Evolutionary conservation across 2,888 invertebrate genomes (phyloP).

Genomic region (Eupeodes latifasciatus): DNA sequence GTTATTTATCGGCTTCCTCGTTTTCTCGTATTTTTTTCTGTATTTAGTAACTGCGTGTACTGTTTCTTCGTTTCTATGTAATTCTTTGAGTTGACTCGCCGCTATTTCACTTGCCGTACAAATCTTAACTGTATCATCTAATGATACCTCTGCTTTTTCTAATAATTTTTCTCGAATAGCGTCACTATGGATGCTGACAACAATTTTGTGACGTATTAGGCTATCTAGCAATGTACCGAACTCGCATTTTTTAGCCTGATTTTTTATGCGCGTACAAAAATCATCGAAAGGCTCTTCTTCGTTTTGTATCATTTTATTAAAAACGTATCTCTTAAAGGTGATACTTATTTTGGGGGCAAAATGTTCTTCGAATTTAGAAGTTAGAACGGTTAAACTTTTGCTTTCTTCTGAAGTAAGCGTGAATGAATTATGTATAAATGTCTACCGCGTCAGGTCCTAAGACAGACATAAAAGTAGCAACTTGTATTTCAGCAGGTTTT

Average conservation of each 20-base stretch:
- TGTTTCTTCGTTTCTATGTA: conserved; percentile 38
- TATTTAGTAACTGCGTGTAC: conserved; percentile 40
- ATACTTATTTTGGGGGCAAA: conserved; percentile 56
- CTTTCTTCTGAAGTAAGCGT: conserved; percentile 24
- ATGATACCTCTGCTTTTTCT: conserved; percentile 56
- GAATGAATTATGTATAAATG: conserved; percentile 46
- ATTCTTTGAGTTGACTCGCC: conserved; percentile 53
- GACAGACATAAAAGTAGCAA: conserved; percentile 65
- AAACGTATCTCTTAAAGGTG: conserved; percentile 69
- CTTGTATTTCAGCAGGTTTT: not conserved
- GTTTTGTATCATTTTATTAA: conserved; percentile 61
- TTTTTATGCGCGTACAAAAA: conserved; percentile 70
- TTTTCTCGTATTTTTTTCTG: conserved; percentile 4
- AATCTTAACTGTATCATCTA: conserved; percentile 66
- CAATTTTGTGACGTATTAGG: conserved; percentile 62
- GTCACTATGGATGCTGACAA: conserved; percentile 57
- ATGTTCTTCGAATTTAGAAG: conserved; percentile 57
- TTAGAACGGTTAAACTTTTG: conserved; percentile 34
- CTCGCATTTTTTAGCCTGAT: conserved; percentile 59
- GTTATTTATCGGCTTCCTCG: conserved; percentile 39
- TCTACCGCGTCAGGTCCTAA: conserved; percentile 34
- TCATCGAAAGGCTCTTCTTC: conserved; percentile 64
- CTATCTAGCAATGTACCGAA: conserved; percentile 52
- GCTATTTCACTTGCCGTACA: conserved; percentile 68
- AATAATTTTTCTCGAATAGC: conserved; percentile 62